Evolutionary conservation across 1,140 invertebrate species (phyloP).

Genomic region (Drepana arcuata): DNA sequence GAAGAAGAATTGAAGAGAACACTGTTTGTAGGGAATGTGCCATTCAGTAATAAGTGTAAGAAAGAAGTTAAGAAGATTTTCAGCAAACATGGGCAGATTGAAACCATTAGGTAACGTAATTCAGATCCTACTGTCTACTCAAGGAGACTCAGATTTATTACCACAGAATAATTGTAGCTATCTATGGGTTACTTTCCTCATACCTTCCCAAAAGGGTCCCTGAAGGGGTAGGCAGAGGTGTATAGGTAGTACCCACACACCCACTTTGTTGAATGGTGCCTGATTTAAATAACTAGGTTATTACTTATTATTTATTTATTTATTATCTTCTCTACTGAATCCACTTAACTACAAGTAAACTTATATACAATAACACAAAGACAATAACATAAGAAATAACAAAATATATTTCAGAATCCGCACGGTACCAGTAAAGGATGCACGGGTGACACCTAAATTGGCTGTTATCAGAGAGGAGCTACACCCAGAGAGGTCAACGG

Average conservation of each 20-base stretch:
- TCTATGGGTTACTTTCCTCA: no score
- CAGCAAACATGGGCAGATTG: conserved; percentile 75
- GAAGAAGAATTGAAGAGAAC: conserved; percentile 67
- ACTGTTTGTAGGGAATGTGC: conserved; percentile 80
- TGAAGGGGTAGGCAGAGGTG: no score
- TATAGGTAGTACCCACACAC: no score
- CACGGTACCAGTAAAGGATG: conserved; percentile 72
- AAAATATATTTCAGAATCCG: conserved; percentile 64
- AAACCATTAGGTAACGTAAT: conserved; percentile 67
- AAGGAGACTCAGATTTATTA: no score
- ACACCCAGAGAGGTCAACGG: conserved; percentile 75
- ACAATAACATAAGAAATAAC: no score
- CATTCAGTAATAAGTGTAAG: conserved; percentile 64
- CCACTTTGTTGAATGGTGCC: no score
- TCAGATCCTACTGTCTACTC: no score
- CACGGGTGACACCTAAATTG: conserved; percentile 70
- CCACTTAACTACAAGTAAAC: no score
- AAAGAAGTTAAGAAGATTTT: conserved; percentile 74
- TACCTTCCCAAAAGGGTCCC: no score
- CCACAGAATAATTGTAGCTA: no score
- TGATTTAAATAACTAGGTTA: no score
- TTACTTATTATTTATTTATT: no score
- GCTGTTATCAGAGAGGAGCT: conserved; percentile 78
- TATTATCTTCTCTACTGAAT: conserved; percentile 1
- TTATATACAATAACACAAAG: not conserved